A percentile compares a stretch with the other conserved stretches of the same genome.
phyloP scores from a whole-genome alignment of 2,797 vertebrate genomes.

The Sebastes taczanowskii region DNA sequence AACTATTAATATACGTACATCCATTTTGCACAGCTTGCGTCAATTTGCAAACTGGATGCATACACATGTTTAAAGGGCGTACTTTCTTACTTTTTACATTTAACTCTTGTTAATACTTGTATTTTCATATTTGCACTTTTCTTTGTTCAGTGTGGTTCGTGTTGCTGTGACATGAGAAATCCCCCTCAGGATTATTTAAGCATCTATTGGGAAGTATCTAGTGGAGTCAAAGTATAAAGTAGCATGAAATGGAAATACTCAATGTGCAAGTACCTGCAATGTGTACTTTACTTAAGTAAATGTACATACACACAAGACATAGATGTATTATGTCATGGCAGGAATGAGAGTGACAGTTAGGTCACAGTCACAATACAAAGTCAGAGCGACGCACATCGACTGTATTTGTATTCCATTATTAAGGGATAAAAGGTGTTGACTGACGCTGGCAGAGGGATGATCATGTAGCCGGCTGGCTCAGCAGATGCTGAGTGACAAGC shows the following conservation, averaged over 20 bases:
- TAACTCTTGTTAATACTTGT: background rate
- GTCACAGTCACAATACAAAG: background rate
- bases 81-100: background rate
- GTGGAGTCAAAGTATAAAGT: background rate
- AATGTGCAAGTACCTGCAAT: background rate
- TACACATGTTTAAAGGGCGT: background rate
- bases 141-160: background rate
- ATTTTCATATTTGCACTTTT: background rate
- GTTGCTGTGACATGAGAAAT: background rate
- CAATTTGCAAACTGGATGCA: background rate
- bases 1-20: background rate
- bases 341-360: background rate
- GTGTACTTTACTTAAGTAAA: background rate
- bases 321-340: background rate
- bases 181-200: background rate
- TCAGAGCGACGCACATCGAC: background rate
- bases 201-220: background rate
- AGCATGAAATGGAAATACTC: background rate
- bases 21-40: background rate
- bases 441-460: background rate
- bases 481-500: constrained; percentile 1
- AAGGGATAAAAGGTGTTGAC: background rate
- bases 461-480: background rate
- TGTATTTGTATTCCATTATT: background rate
- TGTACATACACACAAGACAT: background rate